Conservation (phyloP, 2,797 vertebrate genomes). For the Crocidura indochinensis region DNA sequence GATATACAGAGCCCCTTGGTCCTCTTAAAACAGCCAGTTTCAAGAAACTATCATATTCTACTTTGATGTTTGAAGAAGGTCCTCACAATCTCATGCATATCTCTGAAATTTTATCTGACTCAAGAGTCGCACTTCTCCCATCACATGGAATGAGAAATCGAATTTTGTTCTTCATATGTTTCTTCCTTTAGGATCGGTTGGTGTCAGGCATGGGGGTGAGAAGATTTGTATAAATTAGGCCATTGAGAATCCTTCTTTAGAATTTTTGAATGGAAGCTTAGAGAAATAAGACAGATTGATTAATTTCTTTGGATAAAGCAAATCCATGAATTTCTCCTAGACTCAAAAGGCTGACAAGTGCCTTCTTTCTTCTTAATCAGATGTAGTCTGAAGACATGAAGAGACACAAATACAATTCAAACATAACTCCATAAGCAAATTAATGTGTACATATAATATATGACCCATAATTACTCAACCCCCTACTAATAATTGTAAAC, state of each 20-base stretch:
- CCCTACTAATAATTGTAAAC: neutral
- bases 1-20: neutral
- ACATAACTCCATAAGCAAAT: neutral
- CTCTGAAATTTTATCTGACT: neutral
- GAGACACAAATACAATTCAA: neutral
- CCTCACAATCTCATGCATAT: neutral
- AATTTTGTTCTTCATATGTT: neutral
- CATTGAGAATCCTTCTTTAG: neutral
- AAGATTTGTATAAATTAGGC: neutral
- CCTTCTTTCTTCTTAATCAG: neutral
- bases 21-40: neutral
- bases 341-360: neutral
- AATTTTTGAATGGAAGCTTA: conserved; percentile 31
- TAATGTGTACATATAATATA: conserved; percentile 2
- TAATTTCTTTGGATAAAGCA: neutral
- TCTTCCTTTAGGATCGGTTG: neutral
- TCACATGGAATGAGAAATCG: neutral
- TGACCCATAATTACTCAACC: neutral
- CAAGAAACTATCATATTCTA: neutral
- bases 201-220: neutral
- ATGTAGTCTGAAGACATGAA: neutral
- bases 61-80: neutral
- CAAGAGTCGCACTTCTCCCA: neutral
- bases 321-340: neutral
- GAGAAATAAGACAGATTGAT: neutral